phyloP scores from a whole-genome alignment of 2,888 invertebrate species.

The Epinotia demarniana region DNA sequence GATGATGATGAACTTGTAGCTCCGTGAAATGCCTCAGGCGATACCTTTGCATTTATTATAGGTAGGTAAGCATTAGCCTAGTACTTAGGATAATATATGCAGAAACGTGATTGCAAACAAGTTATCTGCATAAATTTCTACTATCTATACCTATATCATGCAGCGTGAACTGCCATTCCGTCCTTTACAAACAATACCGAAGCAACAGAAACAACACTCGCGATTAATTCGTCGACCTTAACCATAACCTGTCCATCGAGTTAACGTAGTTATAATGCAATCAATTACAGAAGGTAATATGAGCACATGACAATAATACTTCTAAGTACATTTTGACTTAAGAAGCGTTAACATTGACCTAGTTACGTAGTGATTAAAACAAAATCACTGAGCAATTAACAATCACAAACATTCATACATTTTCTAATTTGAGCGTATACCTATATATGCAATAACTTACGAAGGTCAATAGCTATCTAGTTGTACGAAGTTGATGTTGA shows the following conservation, averaged over 20 bases:
- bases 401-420: slow-evolving; percentile 32
- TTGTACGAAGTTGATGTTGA: neutral
- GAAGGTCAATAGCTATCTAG: slow-evolving; percentile 28
- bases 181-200: neutral
- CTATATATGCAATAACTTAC: slow-evolving; percentile 4
- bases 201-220: slow-evolving; percentile 4
- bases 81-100: neutral
- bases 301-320: neutral
- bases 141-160: neutral
- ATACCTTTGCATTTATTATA: neutral
- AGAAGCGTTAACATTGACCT: slow-evolving; percentile 27
- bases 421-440: slow-evolving; percentile 32
- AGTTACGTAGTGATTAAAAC: slow-evolving; percentile 37
- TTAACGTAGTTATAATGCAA: neutral
- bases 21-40: neutral
- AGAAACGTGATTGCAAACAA: slow-evolving; percentile 9
- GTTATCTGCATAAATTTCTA: neutral
- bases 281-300: slow-evolving; percentile 7
- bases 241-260: slow-evolving; percentile 11
- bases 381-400: slow-evolving; percentile 40
- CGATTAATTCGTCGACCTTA: neutral
- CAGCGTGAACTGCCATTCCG: neutral
- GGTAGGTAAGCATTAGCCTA: neutral
- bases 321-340: neutral
- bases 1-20: too few species aligned